These are phyloP conservation scores for Linyphia triangularis DNA, from an alignment of 2,888 invertebrate genomes.

Conservation along the genomic window DNA sequence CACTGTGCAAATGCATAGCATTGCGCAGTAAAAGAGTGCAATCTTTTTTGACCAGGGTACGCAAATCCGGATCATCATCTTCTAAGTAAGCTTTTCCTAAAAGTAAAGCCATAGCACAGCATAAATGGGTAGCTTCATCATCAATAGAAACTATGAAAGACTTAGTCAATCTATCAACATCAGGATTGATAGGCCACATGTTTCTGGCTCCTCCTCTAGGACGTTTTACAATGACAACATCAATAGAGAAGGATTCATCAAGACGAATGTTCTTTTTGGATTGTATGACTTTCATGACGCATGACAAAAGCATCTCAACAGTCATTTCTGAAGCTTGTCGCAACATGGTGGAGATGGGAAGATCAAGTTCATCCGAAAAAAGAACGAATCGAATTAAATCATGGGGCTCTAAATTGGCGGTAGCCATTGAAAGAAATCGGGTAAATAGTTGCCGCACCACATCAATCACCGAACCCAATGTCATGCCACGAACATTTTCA, in stretches of 20 bases:
- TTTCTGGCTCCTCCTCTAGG: not conserved
- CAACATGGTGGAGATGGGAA: too few relatives aligned
- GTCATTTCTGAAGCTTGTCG: too few relatives aligned
- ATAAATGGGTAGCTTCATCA: not conserved
- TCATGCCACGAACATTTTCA: too few relatives aligned
- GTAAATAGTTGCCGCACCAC: too few relatives aligned
- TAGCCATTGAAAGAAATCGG: too few relatives aligned
- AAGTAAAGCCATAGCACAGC: slow-evolving; percentile 24
- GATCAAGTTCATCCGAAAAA: too few relatives aligned
- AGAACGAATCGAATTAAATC: too few relatives aligned
- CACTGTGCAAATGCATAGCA: not conserved
- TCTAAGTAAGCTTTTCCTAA: not conserved
- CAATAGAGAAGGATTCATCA: not conserved
- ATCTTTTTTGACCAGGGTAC: not conserved
- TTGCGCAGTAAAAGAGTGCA: not conserved
- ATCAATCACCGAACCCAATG: too few relatives aligned
- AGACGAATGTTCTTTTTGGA: too few relatives aligned
- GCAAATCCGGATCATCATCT: not conserved
- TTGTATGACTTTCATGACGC: too few relatives aligned
- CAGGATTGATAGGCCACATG: not conserved
- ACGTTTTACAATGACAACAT: not conserved
- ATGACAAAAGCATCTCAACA: too few relatives aligned
- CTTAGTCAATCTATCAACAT: slow-evolving; percentile 8
- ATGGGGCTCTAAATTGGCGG: too few relatives aligned
- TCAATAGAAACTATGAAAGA: not conserved